Conservation (phyloP, 2,888 invertebrate genomes). For the Epistrophe grossulariae region DNA sequence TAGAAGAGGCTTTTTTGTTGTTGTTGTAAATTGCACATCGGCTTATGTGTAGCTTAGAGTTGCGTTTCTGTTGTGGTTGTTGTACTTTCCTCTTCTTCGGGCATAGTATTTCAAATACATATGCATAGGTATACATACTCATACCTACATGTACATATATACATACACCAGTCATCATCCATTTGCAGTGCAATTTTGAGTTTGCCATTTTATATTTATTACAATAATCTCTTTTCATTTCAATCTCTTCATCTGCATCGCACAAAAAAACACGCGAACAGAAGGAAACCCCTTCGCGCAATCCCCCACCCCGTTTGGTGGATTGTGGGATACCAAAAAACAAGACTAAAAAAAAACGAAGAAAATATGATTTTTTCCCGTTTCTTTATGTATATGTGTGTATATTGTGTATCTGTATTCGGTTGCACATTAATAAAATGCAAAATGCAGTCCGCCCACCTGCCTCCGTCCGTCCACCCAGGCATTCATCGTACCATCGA, state of each 20-base stretch:
- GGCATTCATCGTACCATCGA: conserved; percentile 65
- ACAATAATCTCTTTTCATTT: conserved; percentile 60
- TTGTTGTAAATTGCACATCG: not conserved
- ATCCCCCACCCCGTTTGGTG: not conserved
- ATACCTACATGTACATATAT: not conserved
- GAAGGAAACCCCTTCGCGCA: conserved; percentile 36
- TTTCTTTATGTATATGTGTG: conserved; percentile 26
- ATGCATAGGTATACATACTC: not conserved
- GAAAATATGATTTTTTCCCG: conserved; percentile 44
- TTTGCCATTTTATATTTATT: conserved; percentile 68
- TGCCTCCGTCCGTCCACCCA: conserved; percentile 66
- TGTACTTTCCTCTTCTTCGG: conserved; percentile 39
- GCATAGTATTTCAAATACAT: conserved; percentile 17
- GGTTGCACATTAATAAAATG: conserved; percentile 72
- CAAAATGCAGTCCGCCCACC: conserved; percentile 74
- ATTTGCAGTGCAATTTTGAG: conserved; percentile 46
- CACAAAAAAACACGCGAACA: conserved; percentile 36
- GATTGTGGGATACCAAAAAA: conserved; percentile 45
- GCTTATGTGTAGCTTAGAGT: conserved; percentile 22
- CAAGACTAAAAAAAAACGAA: conserved; percentile 40
- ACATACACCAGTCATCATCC: conserved; percentile 43
- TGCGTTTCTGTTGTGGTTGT: conserved; percentile 16
- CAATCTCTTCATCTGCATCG: conserved; percentile 59
- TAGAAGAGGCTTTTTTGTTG: conserved; percentile 7
- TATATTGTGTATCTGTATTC: conserved; percentile 44